phyloP scores from a whole-genome alignment of 1,140 invertebrate genomes.

The Saccostrea cuccullata region DNA sequence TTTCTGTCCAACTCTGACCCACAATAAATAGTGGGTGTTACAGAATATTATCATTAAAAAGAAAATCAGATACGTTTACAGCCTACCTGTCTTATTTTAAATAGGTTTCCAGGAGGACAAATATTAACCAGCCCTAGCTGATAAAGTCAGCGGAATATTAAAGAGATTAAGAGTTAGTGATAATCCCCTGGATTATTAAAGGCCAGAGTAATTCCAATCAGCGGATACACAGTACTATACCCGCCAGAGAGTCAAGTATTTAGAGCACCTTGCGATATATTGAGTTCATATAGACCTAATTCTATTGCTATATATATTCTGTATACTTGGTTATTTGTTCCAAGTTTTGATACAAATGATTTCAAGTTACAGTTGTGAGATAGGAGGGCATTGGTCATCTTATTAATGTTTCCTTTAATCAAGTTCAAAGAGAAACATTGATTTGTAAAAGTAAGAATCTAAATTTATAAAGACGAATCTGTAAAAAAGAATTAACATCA shows the following conservation, averaged over 20 bases:
- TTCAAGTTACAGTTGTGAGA: too few relatives aligned
- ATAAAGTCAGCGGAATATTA: constrained; percentile 29
- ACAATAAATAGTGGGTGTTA: neutral
- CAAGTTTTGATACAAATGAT: too few relatives aligned
- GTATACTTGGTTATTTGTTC: too few relatives aligned
- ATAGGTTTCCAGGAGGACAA: neutral
- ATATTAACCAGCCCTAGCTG: neutral
- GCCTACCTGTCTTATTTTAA: neutral
- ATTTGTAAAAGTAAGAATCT: too few relatives aligned
- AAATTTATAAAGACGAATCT: too few relatives aligned
- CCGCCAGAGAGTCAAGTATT: neutral
- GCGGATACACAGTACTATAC: neutral
- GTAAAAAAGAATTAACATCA: too few relatives aligned
- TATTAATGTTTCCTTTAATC: too few relatives aligned
- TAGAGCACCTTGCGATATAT: neutral
- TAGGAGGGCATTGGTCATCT: too few relatives aligned
- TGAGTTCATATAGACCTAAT: too few relatives aligned
- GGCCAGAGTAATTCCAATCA: neutral
- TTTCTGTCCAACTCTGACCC: constrained; percentile 9
- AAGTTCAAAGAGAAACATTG: too few relatives aligned
- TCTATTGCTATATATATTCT: too few relatives aligned
- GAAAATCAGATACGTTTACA: neutral
- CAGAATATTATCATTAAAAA: neutral
- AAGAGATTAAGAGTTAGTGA: constrained; percentile 21
- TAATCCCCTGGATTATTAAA: neutral